Conservation (phyloP, 37 sponge, comb jelly and placozoan genomes). For the Agelas oroides region DNA sequence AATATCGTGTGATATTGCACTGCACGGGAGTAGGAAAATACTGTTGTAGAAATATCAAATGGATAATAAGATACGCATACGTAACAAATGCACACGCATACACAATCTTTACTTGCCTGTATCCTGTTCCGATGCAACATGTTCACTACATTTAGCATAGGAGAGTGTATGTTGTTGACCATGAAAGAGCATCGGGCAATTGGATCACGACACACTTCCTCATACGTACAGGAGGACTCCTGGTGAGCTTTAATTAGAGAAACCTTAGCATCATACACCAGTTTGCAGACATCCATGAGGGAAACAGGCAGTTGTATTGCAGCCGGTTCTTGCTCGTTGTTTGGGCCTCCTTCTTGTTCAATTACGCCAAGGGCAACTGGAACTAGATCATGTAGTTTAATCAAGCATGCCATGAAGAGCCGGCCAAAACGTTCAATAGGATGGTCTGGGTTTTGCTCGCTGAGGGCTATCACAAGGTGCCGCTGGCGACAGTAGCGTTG, state of each 20-base stretch:
- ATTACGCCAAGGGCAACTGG: conserved; percentile 65
- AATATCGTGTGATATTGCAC: no score
- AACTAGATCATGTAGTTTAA: conserved; percentile 81
- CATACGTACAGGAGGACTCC: conserved; percentile 82
- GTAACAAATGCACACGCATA: no score
- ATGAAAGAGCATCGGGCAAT: conserved; percentile 87
- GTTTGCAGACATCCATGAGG: conserved; percentile 83
- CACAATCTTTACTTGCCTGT: conserved; percentile 9
- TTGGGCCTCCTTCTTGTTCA: conserved; percentile 53
- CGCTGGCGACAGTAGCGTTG: conserved; percentile 64
- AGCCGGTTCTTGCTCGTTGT: conserved; percentile 60
- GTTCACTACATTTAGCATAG: conserved; percentile 48
- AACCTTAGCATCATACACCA: conserved; percentile 88
- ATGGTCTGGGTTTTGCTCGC: conserved; percentile 68
- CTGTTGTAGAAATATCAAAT: no score
- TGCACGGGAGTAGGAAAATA: no score
- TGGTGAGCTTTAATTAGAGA: conserved; percentile 87
- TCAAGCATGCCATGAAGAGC: conserved; percentile 80
- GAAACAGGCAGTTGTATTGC: conserved; percentile 62
- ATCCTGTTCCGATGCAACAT: conserved; percentile 49
- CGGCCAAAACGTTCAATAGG: conserved; percentile 80
- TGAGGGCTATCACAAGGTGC: conserved; percentile 47
- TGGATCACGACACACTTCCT: conserved; percentile 86
- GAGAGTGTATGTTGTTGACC: conserved; percentile 79
- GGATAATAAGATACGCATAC: no score